phyloP scores from a whole-genome alignment of 1,140 invertebrate genomes.

The Rhyzopertha dominica region DNA sequence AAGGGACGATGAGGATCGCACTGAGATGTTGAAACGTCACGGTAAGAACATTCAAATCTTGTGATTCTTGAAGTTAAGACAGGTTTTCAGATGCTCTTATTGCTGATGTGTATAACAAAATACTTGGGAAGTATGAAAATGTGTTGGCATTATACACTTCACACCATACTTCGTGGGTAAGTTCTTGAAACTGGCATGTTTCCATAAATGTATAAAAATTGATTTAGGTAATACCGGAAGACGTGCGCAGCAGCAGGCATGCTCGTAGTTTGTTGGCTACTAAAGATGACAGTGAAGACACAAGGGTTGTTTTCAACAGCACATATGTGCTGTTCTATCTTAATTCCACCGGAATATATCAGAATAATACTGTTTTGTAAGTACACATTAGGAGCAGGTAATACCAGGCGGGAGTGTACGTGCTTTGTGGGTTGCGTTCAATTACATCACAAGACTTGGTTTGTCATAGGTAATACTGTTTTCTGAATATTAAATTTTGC shows the following conservation, averaged over 20 bases:
- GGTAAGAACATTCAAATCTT: conserved; percentile 36
- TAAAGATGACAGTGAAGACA: too few relatives aligned
- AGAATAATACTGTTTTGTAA: too few relatives aligned
- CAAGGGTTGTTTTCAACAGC: conserved; percentile 24
- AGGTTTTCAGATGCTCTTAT: conserved; percentile 36
- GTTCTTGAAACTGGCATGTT: too few relatives aligned
- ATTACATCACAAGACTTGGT: too few relatives aligned
- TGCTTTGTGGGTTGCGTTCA: too few relatives aligned
- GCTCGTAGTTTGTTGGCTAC: conserved; percentile 15
- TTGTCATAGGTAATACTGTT: too few relatives aligned
- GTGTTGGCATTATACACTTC: conserved; percentile 39
- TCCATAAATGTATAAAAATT: too few relatives aligned
- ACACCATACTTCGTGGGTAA: conserved; percentile 42
- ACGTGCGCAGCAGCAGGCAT: conserved; percentile 10
- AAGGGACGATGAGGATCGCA: conserved; percentile 39
- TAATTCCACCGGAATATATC: neutral
- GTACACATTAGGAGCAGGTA: too few relatives aligned
- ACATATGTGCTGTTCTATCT: conserved; percentile 7
- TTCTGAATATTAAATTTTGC: too few relatives aligned
- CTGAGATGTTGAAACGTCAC: conserved; percentile 45
- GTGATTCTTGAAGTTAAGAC: conserved; percentile 6
- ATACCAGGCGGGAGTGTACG: too few relatives aligned
- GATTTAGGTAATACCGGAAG: conserved; percentile 21
- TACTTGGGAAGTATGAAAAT: conserved; percentile 29
- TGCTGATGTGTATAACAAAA: conserved; percentile 27